Evolutionary conservation across 2,113 vertebrate genomes (phyloP), one percentile per base, ranked within the genome.

Genomic region (Epinephelus lanceolatus): DNA sequence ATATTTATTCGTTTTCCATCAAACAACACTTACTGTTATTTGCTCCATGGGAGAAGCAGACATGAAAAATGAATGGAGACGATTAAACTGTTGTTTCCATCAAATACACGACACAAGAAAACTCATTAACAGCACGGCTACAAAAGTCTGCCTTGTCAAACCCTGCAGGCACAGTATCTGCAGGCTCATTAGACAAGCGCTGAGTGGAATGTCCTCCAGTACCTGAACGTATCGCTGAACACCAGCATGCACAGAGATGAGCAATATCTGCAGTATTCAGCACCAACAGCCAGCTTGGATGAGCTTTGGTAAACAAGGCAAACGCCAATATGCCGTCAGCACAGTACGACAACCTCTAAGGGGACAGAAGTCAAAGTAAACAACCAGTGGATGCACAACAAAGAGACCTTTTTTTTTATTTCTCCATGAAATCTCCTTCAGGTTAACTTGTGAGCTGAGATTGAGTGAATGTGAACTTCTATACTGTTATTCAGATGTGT

Each of bases 151-250:
- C 17, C 27, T 47, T 8, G 8, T 69, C 73, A 79, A 18, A 78
- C 40, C 60, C 62, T 75, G 45, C 53, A 78, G 88, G 56, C 55
- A 12, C 19, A 79, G 25, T 55, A 59, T 69, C 81, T 73, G 63
- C 87, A 27, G 78, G 78, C 56, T 81, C 83, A 63, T 59, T 77
- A 85, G 21, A 60, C 52, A 45, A 72, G 53, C 77, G 19, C 33
- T 6, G 45, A 70, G 33, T 40, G 47, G 17, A 19, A 74, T 0
- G 79, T 81, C 69, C 68, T 60, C 66, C 30, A 55, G 59, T 49
- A 75, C 67, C 63, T 67, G 59, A 78, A 76, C 45, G 33, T 71
- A 84, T 89, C 59, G 0, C 66, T 30, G 33, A 87, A 63, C 51
- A 21, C 30, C 86, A 76, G 83, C 77, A 14, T 42, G 66, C 71